Percentiles rank a stretch among this genome's conserved stretches.
Evolutionary conservation across 2,113 vertebrate species (phyloP).

Genomic region (Desmodus rotundus): DNA sequence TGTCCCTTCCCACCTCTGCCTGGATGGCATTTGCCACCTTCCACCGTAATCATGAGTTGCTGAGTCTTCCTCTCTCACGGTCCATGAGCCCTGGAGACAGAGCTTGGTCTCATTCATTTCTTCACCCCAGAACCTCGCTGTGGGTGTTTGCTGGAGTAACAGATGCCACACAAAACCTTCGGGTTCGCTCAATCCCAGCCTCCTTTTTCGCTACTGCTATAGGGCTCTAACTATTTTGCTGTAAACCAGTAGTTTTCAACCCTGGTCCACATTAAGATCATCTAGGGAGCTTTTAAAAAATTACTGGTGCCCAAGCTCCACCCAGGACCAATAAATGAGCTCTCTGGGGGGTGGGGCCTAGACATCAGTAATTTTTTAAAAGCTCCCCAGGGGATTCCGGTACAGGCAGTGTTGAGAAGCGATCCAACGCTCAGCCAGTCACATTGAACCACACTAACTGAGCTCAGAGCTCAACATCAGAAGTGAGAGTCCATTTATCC

Average conservation of each 20-base stretch:
- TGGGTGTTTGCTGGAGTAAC: background rate
- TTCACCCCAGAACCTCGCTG: background rate
- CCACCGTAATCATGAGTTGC: background rate
- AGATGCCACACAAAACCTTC: background rate
- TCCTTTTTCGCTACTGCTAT: background rate
- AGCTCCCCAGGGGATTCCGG: constrained; percentile 28
- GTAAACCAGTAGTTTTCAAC: constrained; percentile 65
- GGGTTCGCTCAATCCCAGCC: background rate
- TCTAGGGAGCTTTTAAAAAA: constrained; percentile 68
- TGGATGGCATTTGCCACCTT: background rate
- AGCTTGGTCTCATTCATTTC: background rate
- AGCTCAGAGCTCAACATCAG: background rate
- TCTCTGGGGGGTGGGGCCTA: constrained; percentile 42
- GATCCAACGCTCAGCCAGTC: background rate
- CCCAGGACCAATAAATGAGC: constrained; percentile 62
- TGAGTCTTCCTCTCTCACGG: rapidly evolving
- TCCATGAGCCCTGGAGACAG: background rate
- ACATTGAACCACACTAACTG: background rate
- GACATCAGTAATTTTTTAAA: constrained; percentile 63
- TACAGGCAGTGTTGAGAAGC: constrained; percentile 11
- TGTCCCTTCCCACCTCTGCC: rapidly evolving
- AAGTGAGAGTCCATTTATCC: background rate
- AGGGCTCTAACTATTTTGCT: constrained; percentile 17
- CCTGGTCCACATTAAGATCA: constrained; percentile 63
- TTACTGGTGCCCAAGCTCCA: constrained; percentile 61